Percentiles rank a stretch among this genome's conserved stretches.
Evolutionary conservation across 2,797 vertebrate genomes (phyloP).

Genomic region (Rhabdophis nuchalis): DNA sequence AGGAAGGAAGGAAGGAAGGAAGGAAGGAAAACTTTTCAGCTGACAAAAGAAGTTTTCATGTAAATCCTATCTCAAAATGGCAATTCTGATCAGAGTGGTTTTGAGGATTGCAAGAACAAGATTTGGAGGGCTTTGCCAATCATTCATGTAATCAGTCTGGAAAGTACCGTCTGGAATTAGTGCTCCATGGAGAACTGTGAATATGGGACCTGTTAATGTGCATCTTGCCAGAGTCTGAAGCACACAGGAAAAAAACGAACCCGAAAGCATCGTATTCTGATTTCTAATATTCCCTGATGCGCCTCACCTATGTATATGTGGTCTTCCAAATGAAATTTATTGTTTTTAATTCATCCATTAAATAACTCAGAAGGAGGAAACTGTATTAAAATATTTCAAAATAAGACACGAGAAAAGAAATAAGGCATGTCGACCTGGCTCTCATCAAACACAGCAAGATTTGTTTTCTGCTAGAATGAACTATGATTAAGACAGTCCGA

Average conservation of each 20-base stretch:
- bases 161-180: slow-evolving; percentile 10
- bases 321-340: slow-evolving; percentile 34
- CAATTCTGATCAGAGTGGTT: background rate
- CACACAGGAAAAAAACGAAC: slow-evolving; percentile 23
- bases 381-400: slow-evolving; percentile 42
- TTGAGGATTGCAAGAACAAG: background rate
- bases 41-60: background rate
- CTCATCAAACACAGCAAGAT: slow-evolving; percentile 60
- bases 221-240: slow-evolving; percentile 42
- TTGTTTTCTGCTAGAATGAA: slow-evolving; percentile 62
- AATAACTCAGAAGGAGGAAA: slow-evolving; percentile 36
- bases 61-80: background rate
- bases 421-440: slow-evolving; percentile 45
- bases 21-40: background rate
- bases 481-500: slow-evolving; percentile 59
- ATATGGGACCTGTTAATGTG: slow-evolving; percentile 29
- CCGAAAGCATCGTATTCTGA: slow-evolving; percentile 20
- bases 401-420: slow-evolving; percentile 26
- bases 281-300: background rate
- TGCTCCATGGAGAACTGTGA: slow-evolving; percentile 19
- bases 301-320: background rate
- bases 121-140: slow-evolving; percentile 26
- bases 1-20: accelerated
- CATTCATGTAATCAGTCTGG: slow-evolving; percentile 17
- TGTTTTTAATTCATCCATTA: slow-evolving; percentile 25